Conservation (phyloP, 2,888 invertebrate genomes). For the Rosalia funebris region DNA sequence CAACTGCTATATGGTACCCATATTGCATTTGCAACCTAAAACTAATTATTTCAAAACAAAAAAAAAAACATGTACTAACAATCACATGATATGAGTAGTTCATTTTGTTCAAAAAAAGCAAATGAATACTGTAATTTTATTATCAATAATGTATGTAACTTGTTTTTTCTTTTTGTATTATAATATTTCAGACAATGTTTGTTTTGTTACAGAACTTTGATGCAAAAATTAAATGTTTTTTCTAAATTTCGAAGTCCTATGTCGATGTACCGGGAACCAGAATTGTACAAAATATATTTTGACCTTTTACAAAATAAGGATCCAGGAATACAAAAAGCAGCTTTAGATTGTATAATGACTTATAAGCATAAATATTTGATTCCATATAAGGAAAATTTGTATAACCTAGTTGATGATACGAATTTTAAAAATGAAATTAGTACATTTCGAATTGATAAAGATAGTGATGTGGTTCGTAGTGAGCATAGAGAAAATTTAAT, state of each 20-base stretch:
- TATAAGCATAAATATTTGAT: conserved; percentile 83
- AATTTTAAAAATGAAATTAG: conserved; percentile 87
- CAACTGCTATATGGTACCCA: no score
- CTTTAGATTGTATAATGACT: conserved; percentile 85
- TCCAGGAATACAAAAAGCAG: conserved; percentile 82
- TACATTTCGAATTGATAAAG: conserved; percentile 81
- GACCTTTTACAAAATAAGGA: conserved; percentile 85
- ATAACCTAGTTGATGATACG: conserved; percentile 85
- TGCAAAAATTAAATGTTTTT: conserved; percentile 80
- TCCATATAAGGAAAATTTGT: conserved; percentile 84
- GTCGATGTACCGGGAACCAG: conserved; percentile 79
- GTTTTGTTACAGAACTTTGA: conserved; percentile 62
- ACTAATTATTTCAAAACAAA: no score
- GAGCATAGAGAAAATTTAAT: conserved; percentile 83
- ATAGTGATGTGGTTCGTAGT: conserved; percentile 72
- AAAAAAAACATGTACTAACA: background rate
- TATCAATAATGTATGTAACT: background rate
- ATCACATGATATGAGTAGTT: background rate
- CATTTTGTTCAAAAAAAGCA: background rate
- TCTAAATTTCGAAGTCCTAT: conserved; percentile 83
- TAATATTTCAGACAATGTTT: no score
- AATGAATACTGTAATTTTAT: background rate
- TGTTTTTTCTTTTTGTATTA: background rate
- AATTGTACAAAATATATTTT: conserved; percentile 79
- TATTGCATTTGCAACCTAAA: no score